A percentile compares a stretch with the other conserved stretches of the same genome.
Conservation (phyloP, 2,797 vertebrate species). For the Alfaro cultratus region DNA sequence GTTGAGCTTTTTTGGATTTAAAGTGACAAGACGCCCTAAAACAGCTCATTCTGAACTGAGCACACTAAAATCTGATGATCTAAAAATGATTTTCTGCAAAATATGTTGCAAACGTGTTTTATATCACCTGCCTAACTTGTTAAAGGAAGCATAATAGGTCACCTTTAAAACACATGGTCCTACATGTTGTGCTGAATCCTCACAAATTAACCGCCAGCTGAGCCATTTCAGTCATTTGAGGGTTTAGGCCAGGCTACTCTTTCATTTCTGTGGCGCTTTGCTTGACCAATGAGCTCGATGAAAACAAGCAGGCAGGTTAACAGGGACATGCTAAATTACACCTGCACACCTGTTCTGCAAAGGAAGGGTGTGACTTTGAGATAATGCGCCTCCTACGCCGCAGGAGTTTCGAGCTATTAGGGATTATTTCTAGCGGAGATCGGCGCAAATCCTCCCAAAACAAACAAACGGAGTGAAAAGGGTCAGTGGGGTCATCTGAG, state of each 20-base stretch:
- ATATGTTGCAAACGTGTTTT: too few relatives aligned
- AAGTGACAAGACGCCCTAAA: too few relatives aligned
- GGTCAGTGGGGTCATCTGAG: conserved; percentile 26
- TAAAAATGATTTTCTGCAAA: too few relatives aligned
- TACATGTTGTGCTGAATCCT: conserved; percentile 31
- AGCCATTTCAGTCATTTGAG: conserved; percentile 57
- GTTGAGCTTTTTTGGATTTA: too few relatives aligned
- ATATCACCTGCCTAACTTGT: too few relatives aligned
- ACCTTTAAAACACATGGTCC: conserved; percentile 14
- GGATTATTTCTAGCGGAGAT: conserved; percentile 51
- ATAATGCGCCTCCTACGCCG: conserved; percentile 6
- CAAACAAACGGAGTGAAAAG: conserved; percentile 37
- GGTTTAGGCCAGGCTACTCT: conserved; percentile 62
- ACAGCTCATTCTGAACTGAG: too few relatives aligned
- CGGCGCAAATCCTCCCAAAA: conserved; percentile 42
- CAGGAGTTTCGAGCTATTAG: conserved; percentile 12
- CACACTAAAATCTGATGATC: too few relatives aligned
- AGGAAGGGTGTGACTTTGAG: conserved; percentile 68
- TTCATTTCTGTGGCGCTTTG: conserved; percentile 55
- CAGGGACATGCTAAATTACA: conserved; percentile 70
- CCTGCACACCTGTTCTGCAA: conserved; percentile 67
- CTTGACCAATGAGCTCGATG: conserved; percentile 67
- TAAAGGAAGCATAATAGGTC: too few relatives aligned
- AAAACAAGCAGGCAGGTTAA: conserved; percentile 73
- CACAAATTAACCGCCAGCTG: conserved; percentile 28